Conservation (phyloP, 2,113 vertebrate genomes). For the Patagioenas fasciata region DNA sequence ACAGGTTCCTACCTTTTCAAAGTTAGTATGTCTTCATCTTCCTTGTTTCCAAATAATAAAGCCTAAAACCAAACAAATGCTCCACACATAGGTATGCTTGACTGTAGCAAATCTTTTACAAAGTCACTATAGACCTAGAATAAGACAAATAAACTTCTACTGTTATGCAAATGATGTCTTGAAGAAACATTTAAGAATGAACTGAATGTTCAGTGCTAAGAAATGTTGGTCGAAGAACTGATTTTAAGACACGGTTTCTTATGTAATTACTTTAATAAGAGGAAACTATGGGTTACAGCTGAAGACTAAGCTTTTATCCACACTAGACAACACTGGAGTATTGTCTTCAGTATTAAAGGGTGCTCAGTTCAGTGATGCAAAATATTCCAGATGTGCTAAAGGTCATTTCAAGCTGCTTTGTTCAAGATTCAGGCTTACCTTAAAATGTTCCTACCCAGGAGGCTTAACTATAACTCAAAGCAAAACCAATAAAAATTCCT, state of each 20-base stretch:
- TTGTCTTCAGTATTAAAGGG: slow-evolving; percentile 43
- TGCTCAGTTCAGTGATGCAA: background rate
- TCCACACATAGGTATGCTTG: background rate
- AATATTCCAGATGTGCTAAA: slow-evolving; percentile 23
- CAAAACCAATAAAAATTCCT: slow-evolving; percentile 42
- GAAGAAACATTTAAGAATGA: background rate
- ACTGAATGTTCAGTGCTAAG: background rate
- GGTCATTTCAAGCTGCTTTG: slow-evolving; percentile 3
- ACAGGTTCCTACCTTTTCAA: background rate
- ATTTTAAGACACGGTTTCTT: slow-evolving; percentile 16
- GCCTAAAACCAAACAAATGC: background rate
- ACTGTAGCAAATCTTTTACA: background rate
- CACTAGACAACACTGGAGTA: background rate
- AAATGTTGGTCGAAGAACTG: background rate
- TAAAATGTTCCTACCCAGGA: background rate
- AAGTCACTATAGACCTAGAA: background rate
- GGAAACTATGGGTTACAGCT: background rate
- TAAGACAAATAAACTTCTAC: background rate
- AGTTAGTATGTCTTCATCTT: background rate
- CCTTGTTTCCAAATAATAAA: background rate
- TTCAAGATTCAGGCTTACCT: slow-evolving; percentile 1
- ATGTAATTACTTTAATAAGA: slow-evolving; percentile 45
- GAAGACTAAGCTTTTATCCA: background rate
- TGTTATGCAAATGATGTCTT: background rate
- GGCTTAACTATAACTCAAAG: background rate